Percentiles rank a stretch among this genome's conserved stretches.
Evolutionary conservation across 2,113 vertebrate species (phyloP).

Genomic region (Gymnocephalus cernua): DNA sequence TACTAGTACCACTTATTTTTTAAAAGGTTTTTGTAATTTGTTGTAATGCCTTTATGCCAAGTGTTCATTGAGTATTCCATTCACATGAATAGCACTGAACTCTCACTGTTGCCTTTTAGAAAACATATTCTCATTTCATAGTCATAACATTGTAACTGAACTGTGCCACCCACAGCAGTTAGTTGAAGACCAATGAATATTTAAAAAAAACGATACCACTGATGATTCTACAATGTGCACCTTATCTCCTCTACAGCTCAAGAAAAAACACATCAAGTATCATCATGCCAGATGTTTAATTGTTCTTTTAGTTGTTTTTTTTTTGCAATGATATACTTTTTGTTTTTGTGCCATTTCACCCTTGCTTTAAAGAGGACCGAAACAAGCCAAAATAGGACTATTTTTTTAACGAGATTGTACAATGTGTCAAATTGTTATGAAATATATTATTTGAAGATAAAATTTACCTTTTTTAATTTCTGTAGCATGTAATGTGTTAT

Average conservation of each 20-base stretch:
- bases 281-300: conserved; percentile 78
- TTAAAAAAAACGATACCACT: background rate
- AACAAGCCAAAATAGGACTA: conserved; percentile 37
- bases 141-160: background rate
- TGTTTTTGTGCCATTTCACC: conserved; percentile 27
- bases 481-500: conserved; percentile 94
- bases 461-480: conserved; percentile 81
- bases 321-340: conserved; percentile 76
- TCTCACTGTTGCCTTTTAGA: conserved; percentile 28
- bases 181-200: conserved; percentile 7
- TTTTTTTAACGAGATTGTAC: conserved; percentile 32
- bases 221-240: conserved; percentile 27
- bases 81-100: background rate
- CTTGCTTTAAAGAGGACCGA: conserved; percentile 19
- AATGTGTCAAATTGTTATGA: conserved; percentile 42
- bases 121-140: conserved; percentile 10
- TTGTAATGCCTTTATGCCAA: conserved; percentile 23
- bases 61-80: background rate
- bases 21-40: background rate
- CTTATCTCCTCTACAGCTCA: conserved; percentile 35
- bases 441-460: conserved; percentile 84
- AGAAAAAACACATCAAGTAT: background rate
- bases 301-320: conserved; percentile 74
- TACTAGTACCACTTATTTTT: background rate
- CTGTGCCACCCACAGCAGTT: conserved; percentile 5